phyloP scores from a whole-genome alignment of 2,888 invertebrate species.

The Polietes domitor region DNA sequence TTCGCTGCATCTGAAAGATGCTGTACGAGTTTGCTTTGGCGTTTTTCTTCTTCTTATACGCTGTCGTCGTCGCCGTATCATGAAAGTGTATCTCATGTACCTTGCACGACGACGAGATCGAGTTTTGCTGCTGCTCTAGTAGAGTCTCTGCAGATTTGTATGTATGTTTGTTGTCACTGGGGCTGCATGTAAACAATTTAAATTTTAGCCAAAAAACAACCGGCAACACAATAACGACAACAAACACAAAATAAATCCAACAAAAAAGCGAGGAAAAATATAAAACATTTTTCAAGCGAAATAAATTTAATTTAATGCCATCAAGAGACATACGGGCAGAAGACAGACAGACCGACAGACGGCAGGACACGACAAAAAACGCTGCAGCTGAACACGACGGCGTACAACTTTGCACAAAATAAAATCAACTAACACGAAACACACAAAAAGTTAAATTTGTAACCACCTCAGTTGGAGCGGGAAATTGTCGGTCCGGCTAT shows the following conservation, averaged over 20 bases:
- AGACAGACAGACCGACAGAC: not conserved
- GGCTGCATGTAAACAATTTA: conserved; percentile 64
- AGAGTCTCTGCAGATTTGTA: conserved; percentile 51
- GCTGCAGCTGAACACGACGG: conserved; percentile 21
- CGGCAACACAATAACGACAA: conserved; percentile 44
- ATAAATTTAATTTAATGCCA: conserved; percentile 69
- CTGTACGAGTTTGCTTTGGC: conserved; percentile 13
- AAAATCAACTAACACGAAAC: not conserved
- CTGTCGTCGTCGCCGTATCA: not conserved
- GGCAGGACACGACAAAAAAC: conserved; percentile 18
- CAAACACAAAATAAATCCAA: conserved; percentile 53
- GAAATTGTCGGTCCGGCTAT: conserved; percentile 54
- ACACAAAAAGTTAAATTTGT: not conserved
- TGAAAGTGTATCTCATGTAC: conserved; percentile 40
- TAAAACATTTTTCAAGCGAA: conserved; percentile 66
- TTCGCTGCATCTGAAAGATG: conserved; percentile 50
- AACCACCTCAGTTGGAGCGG: not conserved
- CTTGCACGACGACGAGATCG: conserved; percentile 22
- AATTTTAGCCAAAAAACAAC: conserved; percentile 47
- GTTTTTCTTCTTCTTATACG: not conserved
- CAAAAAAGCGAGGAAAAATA: conserved; percentile 30
- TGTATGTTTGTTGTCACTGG: conserved; percentile 61
- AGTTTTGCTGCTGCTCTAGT: conserved; percentile 5
- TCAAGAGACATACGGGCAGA: conserved; percentile 57
- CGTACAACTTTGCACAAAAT: conserved; percentile 24